Conservation (phyloP, 2,797 vertebrate genomes). For the Epinephelus awoara region DNA sequence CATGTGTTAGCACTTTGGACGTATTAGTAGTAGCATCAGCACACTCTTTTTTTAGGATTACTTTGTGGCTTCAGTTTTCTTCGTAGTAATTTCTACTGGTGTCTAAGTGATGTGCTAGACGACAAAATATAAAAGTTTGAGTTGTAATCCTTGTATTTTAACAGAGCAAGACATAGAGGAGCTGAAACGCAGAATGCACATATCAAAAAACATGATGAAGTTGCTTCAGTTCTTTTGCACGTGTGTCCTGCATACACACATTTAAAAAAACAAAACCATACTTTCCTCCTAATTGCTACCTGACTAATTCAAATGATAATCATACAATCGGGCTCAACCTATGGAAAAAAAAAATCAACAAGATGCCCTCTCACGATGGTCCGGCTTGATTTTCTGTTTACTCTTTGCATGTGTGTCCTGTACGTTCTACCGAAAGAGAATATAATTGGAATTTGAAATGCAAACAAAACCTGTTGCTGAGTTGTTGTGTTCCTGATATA, state of each 20-base stretch:
- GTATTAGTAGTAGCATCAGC: neutral
- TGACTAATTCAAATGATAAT: no score
- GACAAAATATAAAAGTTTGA: neutral
- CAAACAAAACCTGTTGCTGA: neutral
- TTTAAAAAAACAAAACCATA: neutral
- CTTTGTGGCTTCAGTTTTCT: neutral
- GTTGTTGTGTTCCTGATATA: no score
- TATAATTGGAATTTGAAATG: neutral
- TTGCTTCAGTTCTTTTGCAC: neutral
- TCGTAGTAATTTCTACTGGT: no score
- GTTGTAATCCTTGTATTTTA: neutral
- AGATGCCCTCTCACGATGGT: neutral
- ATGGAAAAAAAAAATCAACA: neutral
- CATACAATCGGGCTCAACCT: neutral
- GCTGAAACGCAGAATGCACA: neutral
- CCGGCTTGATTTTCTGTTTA: neutral
- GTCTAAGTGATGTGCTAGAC: no score
- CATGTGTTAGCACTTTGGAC: neutral
- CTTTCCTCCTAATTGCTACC: neutral
- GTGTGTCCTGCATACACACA: neutral
- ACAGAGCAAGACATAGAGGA: neutral
- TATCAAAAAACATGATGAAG: neutral
- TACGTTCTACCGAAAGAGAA: neutral
- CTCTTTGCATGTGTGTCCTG: neutral
- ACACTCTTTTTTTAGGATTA: neutral